A percentile compares a stretch with the other conserved stretches of the same genome.
Conservation (phyloP, 2,797 vertebrate genomes). For the Hippoglossus hippoglossus region DNA sequence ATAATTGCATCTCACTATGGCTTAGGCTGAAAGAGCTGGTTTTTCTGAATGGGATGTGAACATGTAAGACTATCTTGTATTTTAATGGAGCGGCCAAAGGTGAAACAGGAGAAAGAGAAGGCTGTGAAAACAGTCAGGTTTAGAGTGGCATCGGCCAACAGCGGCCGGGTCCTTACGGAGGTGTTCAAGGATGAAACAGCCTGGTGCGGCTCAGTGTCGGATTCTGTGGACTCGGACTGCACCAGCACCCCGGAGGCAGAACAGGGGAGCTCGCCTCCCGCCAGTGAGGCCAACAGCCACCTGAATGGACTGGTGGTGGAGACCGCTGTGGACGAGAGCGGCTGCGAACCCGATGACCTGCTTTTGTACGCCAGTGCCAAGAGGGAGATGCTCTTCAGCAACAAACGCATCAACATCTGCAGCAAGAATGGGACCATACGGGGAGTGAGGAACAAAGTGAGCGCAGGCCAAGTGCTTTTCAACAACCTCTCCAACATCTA, state of each 20-base stretch:
- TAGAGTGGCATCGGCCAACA: conserved; percentile 93
- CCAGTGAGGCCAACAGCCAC: conserved; percentile 88
- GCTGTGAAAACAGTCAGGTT: conserved; percentile 90
- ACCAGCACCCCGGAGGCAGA: conserved; percentile 87
- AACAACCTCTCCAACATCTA: conserved; percentile 92
- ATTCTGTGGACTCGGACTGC: conserved; percentile 89
- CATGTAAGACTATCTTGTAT: conserved; percentile 62
- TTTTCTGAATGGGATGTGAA: conserved; percentile 56
- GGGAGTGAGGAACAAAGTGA: conserved; percentile 98
- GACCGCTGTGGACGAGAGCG: conserved; percentile 79
- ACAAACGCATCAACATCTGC: conserved; percentile 94
- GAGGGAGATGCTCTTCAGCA: conserved; percentile 90
- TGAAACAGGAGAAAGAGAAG: conserved; percentile 79
- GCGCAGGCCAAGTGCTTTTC: conserved; percentile 98
- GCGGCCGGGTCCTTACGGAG: conserved; percentile 93
- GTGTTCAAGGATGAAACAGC: conserved; percentile 89
- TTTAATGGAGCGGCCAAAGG: conserved; percentile 82
- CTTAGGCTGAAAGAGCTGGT: conserved; percentile 36
- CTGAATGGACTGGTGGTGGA: conserved; percentile 83
- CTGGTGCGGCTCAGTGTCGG: conserved; percentile 66
- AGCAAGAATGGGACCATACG: conserved; percentile 98
- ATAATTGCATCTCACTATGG: conserved; percentile 42
- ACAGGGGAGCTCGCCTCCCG: conserved; percentile 68
- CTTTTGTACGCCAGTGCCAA: conserved; percentile 90
- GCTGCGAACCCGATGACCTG: conserved; percentile 88